These are phyloP conservation scores for Psophia crepitans DNA, from an alignment of 2,113 vertebrate species.

Conservation along the genomic window DNA sequence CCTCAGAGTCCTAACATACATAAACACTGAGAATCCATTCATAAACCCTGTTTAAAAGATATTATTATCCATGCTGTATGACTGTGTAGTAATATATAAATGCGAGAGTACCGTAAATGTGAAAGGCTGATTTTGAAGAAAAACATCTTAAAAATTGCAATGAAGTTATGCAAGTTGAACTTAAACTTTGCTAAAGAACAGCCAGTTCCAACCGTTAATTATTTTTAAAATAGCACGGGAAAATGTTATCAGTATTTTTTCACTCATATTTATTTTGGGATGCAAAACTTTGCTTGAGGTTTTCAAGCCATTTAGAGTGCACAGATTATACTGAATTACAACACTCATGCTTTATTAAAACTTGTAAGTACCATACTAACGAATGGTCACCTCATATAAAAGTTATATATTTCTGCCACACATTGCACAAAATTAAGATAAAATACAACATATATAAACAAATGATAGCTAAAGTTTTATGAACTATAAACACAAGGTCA, in stretches of 20 bases:
- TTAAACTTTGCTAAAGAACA: not conserved
- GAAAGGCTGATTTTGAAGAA: not conserved
- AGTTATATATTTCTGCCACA: not conserved
- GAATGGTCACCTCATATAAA: slow-evolving; percentile 15
- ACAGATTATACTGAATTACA: slow-evolving; percentile 1
- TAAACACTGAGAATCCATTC: not conserved
- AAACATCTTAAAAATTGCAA: not conserved
- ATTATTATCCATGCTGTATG: not conserved
- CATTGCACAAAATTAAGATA: slow-evolving; percentile 10
- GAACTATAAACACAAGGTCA: slow-evolving; percentile 44
- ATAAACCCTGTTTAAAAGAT: not conserved
- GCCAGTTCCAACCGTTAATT: not conserved
- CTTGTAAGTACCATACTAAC: not conserved
- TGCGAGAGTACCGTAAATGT: not conserved
- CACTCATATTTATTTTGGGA: not conserved
- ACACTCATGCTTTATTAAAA: not conserved
- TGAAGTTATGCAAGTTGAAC: not conserved
- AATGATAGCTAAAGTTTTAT: slow-evolving; percentile 4
- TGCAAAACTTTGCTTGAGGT: not conserved
- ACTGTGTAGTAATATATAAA: not conserved
- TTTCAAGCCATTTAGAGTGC: not conserved
- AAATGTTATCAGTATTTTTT: not conserved
- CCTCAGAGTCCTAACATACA: not conserved
- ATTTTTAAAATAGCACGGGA: not conserved
- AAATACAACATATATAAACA: not conserved